Base-by-base conservation (phyloP, 2,113 vertebrate species). In the Silurus glanis region DNA sequence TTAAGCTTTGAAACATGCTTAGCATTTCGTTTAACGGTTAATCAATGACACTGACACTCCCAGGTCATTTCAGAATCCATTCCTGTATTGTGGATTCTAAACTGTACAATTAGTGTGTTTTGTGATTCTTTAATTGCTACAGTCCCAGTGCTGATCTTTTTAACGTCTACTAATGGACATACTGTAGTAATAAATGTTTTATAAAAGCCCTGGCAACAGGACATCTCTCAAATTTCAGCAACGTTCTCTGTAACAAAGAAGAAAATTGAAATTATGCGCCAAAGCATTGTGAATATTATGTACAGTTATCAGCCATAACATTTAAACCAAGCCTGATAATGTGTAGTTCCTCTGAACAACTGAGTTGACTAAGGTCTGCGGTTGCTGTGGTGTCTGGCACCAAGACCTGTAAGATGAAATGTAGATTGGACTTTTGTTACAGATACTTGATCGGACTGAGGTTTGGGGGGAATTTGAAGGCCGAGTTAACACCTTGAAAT, bases 11-110 rank as follows among this genome's bases (percentile, higher is more conserved):
- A 85, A 83, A 56, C 79, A 61, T 53, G 66, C 37, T 75, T 25
- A 51, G 69, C 53, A 66, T 85, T 76, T 62, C 10, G 17, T 69
- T 66, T 49, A 10, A 69, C 82, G 55, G 37, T n/a, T 69, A 51
- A 62, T 53, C 7, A 47, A 62, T 62, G 58, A 53, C 51, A 45
- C 16, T 49, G 83, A 84, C 23, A 56, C 19, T 74, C 28, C 19
- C 5, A 49, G 47, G 16, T 53, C 45, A 51, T n/a, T 82, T 47
- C 23, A 10, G 14, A 71, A 51, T 25, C 14, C 16, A 56, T 56
- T 62, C 13, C 21, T 62, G 6, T 71, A 9, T 62, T 49, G 56
- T n/a, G 58, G 51, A 23, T 37, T 56, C 7, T 45, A 49, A 47
- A 47, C 21, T 72, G 19, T 21, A 72, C 69, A 21, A 10, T 72